Evolutionary conservation across 2,797 vertebrate species (phyloP).

Genomic region (Hafferia zeledoni): DNA sequence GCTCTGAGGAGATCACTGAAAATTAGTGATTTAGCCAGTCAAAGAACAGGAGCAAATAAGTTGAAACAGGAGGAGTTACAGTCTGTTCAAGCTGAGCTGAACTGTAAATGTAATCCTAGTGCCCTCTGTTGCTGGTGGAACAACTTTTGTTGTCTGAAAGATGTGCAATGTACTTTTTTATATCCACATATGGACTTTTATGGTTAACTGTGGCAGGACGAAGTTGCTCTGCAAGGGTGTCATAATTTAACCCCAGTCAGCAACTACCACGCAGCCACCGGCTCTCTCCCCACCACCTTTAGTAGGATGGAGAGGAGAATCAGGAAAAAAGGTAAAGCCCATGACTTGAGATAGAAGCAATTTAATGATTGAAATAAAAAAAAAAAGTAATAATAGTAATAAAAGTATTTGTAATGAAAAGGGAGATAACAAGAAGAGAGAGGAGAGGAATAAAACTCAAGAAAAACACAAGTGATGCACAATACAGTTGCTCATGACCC

Average conservation of each 20-base stretch:
- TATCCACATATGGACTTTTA: neutral
- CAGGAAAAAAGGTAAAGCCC: neutral
- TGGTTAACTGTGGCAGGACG: neutral
- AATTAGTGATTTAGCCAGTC: neutral
- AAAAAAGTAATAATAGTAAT: neutral
- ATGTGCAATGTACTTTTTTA: neutral
- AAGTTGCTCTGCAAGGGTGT: neutral
- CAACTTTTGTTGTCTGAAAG: neutral
- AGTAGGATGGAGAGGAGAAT: neutral
- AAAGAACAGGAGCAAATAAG: neutral
- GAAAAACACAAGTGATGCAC: neutral
- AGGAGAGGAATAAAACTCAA: neutral
- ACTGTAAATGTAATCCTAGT: neutral
- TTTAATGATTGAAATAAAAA: neutral
- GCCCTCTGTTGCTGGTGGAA: neutral
- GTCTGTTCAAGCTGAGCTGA: neutral
- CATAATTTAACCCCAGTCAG: neutral
- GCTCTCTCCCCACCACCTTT: neutral
- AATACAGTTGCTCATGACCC: neutral
- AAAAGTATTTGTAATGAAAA: too few species aligned
- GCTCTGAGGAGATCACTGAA: neutral
- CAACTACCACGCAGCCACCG: neutral
- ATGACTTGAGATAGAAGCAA: neutral
- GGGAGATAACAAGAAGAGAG: neutral
- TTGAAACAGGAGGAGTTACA: neutral